Base-by-base conservation (phyloP, 1,140 invertebrate genomes). In the Lordiphosa mommai region DNA sequence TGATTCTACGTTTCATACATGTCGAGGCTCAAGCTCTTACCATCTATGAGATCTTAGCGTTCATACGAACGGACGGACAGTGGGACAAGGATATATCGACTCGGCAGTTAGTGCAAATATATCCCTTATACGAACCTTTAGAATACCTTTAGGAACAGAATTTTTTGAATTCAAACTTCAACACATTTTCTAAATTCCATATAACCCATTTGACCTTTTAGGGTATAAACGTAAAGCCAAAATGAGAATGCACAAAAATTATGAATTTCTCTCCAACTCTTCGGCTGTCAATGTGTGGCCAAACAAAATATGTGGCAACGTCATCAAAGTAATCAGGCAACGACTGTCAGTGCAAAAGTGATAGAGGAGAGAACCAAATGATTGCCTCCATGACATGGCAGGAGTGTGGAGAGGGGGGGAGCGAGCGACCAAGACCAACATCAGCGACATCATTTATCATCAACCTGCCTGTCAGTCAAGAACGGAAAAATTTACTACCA, bases 371-470 rank as follows among this genome's bases (percentile, higher is more conserved):
- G 36, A 50, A 34, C 48, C 67, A 84, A 82, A 72, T 72, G 77
- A 82, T 84, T 77, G 77, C 76, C 77, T 82, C 76, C 63, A 84
- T 82, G 77, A 82, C 77, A 46, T 69, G 68, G 77, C 79, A 84
- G 55, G 17, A 12, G 13, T 10, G 17, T 7, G 16, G 33, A 23
- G 32, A 3, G n/a, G n/a, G 8, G 6, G 16, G 33, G 58, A 17
- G 53, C 30, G 53, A 44, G 38, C 57, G 40, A 53, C 59, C 76
- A 55, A 47, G 41, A 61, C 67, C 58, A 69, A 79, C 72, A 85
- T 68, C 86, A 86, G 74, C 86, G 86, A 88, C 80, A 88, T 88
- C 86, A 88, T 88, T 88, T 88, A 88, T 88, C 86, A 88, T 88
- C 86, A 88, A 88, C 86, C 86, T 88, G 86, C 79, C 86, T 88